These are phyloP conservation scores for Nothobranchius furzeri DNA, from an alignment of 2,113 vertebrate species.

Conservation along the genomic window DNA sequence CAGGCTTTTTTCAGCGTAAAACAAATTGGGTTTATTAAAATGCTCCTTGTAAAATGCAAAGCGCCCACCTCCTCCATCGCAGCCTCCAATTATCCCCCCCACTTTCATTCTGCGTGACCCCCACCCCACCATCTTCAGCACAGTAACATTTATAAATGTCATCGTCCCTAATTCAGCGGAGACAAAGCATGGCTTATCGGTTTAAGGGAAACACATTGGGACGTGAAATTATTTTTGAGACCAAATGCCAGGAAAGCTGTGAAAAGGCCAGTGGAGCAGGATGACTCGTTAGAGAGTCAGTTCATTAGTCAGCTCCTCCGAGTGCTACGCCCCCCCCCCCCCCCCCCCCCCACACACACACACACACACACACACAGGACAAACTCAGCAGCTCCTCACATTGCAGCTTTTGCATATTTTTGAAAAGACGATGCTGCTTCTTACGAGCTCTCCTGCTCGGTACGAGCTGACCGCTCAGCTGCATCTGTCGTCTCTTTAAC, in stretches of 20 bases:
- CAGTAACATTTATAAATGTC: conserved; percentile 82
- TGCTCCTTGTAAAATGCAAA: conserved; percentile 62
- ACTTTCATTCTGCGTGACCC: conserved; percentile 34
- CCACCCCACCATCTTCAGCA: conserved; percentile 64
- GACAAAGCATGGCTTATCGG: conserved; percentile 78
- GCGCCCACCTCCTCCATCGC: conserved; percentile 59
- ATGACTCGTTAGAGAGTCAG: conserved; percentile 71
- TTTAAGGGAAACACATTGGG: conserved; percentile 80
- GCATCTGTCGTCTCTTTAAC: background rate
- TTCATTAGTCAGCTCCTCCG: conserved; percentile 73
- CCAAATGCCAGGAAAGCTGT: conserved; percentile 78
- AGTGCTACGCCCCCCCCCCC: conserved; percentile 22
- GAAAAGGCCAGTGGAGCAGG: conserved; percentile 75
- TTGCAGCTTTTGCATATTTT: conserved; percentile 23
- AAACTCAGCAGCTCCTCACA: conserved; percentile 36
- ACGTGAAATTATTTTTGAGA: conserved; percentile 83
- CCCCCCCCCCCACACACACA: too few species aligned
- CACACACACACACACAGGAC: background rate
- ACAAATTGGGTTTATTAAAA: conserved; percentile 80
- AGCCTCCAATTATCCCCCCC: conserved; percentile 63
- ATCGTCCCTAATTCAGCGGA: conserved; percentile 77
- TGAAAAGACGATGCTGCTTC: conserved; percentile 40
- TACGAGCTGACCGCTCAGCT: too few species aligned
- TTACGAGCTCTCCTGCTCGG: conserved; percentile 22
- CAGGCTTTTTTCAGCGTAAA: conserved; percentile 71